Evolutionary conservation across 1,140 invertebrate species (phyloP).

Genomic region (Vanessa atalanta): DNA sequence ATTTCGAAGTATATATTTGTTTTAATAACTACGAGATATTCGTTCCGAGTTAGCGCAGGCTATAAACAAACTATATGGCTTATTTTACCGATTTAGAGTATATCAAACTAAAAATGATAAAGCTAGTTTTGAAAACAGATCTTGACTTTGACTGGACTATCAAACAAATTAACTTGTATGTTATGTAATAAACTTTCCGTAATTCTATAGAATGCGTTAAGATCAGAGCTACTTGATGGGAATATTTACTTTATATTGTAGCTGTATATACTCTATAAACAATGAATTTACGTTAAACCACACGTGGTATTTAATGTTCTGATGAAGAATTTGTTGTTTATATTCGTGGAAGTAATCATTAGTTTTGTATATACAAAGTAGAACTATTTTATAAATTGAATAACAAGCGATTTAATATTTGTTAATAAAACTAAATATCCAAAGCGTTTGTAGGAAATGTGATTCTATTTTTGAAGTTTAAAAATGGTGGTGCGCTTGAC

Average conservation of each 20-base stretch:
- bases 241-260: background rate
- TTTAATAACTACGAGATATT: too few species aligned
- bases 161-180: too few species aligned
- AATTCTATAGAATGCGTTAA: background rate
- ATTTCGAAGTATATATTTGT: too few species aligned
- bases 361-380: too few species aligned
- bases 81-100: too few species aligned
- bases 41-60: too few species aligned
- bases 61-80: too few species aligned
- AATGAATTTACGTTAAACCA: background rate
- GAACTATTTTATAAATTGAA: background rate
- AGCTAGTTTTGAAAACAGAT: too few species aligned
- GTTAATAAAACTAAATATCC: background rate
- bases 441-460: slow-evolving; percentile 14
- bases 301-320: background rate
- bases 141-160: too few species aligned
- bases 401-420: background rate
- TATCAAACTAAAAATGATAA: too few species aligned
- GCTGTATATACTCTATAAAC: background rate
- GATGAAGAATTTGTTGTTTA: background rate
- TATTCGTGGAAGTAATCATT: background rate
- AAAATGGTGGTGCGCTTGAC: slow-evolving; percentile 35
- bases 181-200: too few species aligned
- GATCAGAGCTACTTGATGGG: background rate
- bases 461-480: slow-evolving; percentile 35